A percentile compares a stretch with the other conserved stretches of the same genome.
Conservation (phyloP, 2,113 vertebrate species). For the Rafetus swinhoei region DNA sequence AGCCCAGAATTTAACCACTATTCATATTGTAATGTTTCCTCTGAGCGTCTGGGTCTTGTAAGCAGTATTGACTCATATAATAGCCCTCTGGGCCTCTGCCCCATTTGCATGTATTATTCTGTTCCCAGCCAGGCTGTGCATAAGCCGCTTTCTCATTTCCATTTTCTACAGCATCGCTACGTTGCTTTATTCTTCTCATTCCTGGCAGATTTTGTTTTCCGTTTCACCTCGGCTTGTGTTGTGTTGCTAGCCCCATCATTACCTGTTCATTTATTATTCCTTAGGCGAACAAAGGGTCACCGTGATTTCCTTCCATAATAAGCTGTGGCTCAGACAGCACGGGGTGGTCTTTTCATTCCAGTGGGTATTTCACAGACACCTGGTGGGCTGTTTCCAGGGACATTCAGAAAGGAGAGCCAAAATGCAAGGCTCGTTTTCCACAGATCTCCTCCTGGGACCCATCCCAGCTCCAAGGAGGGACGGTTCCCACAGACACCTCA, state of each 20-base stretch:
- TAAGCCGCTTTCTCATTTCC: not conserved
- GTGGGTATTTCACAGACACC: not conserved
- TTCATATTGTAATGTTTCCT: not conserved
- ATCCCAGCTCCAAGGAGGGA: not conserved
- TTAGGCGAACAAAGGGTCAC: not conserved
- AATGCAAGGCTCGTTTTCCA: not conserved
- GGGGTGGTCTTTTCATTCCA: not conserved
- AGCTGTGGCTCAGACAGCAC: not conserved
- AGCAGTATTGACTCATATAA: not conserved
- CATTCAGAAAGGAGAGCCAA: not conserved
- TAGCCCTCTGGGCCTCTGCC: not conserved
- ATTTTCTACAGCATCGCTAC: not conserved
- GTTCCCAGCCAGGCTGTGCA: not conserved
- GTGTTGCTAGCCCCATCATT: not conserved
- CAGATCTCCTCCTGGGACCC: not conserved
- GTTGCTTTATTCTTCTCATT: not conserved
- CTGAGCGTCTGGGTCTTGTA: not conserved
- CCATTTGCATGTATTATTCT: not conserved
- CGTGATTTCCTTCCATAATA: not conserved
- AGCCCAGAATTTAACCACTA: not conserved
- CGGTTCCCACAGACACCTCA: rapidly evolving
- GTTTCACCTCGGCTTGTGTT: not conserved
- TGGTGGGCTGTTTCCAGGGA: not conserved
- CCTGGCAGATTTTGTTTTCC: not conserved
- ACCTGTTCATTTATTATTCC: not conserved